Evolutionary conservation across 1,140 invertebrate species (phyloP).

Genomic region (Dolichoris vasculosae): DNA sequence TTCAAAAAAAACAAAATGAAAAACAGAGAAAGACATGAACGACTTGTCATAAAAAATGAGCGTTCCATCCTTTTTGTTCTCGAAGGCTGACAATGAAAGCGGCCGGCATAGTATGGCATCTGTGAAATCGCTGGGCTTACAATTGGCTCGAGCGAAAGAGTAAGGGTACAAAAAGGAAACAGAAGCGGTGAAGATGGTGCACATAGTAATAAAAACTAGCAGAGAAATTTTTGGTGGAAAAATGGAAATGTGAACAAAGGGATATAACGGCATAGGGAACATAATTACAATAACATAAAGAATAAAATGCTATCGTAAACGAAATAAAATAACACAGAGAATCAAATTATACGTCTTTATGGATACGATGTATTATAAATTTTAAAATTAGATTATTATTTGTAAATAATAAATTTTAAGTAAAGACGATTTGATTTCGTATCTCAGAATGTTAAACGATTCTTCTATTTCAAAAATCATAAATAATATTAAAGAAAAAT

Average conservation of each 20-base stretch:
- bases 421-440: background rate
- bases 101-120: background rate
- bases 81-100: background rate
- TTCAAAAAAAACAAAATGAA: background rate
- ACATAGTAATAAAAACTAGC: conserved; percentile 26
- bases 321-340: background rate
- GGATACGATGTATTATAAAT: background rate
- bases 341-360: background rate
- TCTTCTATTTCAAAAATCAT: background rate
- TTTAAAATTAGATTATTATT: background rate
- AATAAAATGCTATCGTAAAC: background rate
- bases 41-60: conserved; percentile 8
- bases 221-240: conserved; percentile 18
- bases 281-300: conserved; percentile 6
- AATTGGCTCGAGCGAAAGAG: background rate
- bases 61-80: background rate
- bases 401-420: background rate
- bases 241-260: background rate
- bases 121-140: background rate
- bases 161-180: background rate
- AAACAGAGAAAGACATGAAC: background rate
- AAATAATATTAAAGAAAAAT: background rate
- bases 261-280: background rate
- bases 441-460: too few species aligned
- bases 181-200: background rate